These are phyloP conservation scores for Leptura quadrifasciata DNA, from an alignment of 2,888 invertebrate genomes.

Conservation along the genomic window DNA sequence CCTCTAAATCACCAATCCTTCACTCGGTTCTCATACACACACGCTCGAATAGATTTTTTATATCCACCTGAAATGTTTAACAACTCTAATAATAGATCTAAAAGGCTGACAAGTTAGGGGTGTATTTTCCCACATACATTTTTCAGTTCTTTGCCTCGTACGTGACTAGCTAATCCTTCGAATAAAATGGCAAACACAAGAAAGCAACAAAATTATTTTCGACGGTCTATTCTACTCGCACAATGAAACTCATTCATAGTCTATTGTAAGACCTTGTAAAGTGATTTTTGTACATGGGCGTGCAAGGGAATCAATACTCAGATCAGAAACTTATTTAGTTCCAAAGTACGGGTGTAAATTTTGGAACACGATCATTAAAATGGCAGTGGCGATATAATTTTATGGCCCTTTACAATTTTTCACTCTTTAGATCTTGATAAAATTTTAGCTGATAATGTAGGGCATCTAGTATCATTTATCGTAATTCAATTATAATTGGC, in stretches of 20 bases:
- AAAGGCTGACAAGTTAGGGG: slow-evolving; percentile 33
- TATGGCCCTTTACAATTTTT: too few relatives aligned
- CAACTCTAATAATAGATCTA: slow-evolving; percentile 31
- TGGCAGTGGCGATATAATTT: too few relatives aligned
- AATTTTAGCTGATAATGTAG: too few relatives aligned
- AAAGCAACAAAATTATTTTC: slow-evolving; percentile 39
- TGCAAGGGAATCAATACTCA: background rate
- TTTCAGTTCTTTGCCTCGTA: slow-evolving; percentile 28
- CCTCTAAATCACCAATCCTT: background rate
- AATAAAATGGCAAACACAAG: slow-evolving; percentile 32
- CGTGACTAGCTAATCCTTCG: slow-evolving; percentile 39
- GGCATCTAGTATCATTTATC: too few relatives aligned
- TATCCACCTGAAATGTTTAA: slow-evolving; percentile 38
- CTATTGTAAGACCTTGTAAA: slow-evolving; percentile 49
- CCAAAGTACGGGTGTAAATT: too few relatives aligned
- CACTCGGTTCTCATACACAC: slow-evolving; percentile 24
- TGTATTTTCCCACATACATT: slow-evolving; percentile 37
- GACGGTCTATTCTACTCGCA: slow-evolving; percentile 33
- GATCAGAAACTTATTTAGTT: too few relatives aligned
- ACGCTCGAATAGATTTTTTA: slow-evolving; percentile 35
- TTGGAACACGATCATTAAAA: too few relatives aligned
- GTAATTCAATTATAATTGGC: too few relatives aligned
- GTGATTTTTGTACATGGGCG: slow-evolving; percentile 37
- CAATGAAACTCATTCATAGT: slow-evolving; percentile 53
- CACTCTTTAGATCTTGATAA: too few relatives aligned